phyloP scores from a whole-genome alignment of 53 echinoderm and acorn worm genomes.

The Echinometra lucunter region DNA sequence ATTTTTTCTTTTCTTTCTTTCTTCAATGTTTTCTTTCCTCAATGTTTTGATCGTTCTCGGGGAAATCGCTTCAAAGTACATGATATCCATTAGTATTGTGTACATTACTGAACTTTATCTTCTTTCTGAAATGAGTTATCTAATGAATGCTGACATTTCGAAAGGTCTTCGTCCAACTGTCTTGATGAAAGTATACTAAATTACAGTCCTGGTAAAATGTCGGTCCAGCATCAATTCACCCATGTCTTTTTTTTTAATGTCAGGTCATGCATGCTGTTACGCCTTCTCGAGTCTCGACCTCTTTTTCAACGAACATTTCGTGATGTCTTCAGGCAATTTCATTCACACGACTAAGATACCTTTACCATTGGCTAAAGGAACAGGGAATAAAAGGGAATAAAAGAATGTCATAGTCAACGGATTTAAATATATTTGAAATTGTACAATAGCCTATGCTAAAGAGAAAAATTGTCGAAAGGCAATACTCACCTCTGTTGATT shows the following conservation, averaged over 20 bases:
- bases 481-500: neutral
- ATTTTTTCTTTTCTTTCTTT: too few species aligned
- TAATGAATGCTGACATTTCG: conserved; percentile 14
- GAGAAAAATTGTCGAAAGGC: neutral
- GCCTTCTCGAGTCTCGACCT: neutral
- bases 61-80: too few species aligned
- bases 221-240: neutral
- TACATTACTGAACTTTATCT: neutral
- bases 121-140: neutral
- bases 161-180: neutral
- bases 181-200: neutral
- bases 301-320: too few species aligned
- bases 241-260: neutral
- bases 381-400: too few species aligned
- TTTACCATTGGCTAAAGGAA: too few species aligned
- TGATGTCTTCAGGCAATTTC: too few species aligned
- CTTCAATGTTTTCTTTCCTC: too few species aligned
- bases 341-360: neutral
- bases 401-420: too few species aligned
- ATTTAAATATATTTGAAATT: neutral
- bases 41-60: too few species aligned
- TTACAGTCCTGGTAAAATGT: neutral
- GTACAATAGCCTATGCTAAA: neutral
- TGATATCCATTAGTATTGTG: too few species aligned
- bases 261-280: neutral